Evolutionary conservation across 2,888 invertebrate species (phyloP).

Genomic region (Monopis laevigella): DNA sequence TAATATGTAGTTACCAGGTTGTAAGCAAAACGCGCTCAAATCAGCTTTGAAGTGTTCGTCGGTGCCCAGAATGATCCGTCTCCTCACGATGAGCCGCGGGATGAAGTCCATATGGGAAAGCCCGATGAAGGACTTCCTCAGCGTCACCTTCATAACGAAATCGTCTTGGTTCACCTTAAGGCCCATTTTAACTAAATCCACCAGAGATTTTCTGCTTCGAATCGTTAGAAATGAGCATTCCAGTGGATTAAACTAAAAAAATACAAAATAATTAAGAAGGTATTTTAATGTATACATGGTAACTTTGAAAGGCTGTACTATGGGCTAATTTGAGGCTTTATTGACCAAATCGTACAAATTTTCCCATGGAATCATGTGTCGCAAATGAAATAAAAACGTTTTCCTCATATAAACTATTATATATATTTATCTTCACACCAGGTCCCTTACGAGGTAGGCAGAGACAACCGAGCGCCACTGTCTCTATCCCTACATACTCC

Average conservation of each 20-base stretch:
- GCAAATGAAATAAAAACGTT: too few relatives aligned
- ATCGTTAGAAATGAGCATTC: not conserved
- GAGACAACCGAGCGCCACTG: too few relatives aligned
- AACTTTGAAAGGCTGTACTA: too few relatives aligned
- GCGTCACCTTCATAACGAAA: not conserved
- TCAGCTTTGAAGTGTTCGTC: slow-evolving; percentile 27
- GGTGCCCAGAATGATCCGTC: slow-evolving; percentile 23
- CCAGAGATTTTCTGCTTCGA: not conserved
- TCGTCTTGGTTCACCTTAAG: not conserved
- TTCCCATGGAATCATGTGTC: too few relatives aligned
- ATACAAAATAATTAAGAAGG: too few relatives aligned
- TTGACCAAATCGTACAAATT: too few relatives aligned
- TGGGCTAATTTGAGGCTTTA: too few relatives aligned
- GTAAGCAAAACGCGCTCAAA: slow-evolving; percentile 36
- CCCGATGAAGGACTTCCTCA: not conserved
- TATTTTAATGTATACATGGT: too few relatives aligned
- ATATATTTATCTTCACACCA: too few relatives aligned
- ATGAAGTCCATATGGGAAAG: slow-evolving; percentile 30
- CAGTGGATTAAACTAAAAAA: not conserved
- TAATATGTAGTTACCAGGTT: slow-evolving; percentile 29
- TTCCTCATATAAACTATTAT: too few relatives aligned
- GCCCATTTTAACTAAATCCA: not conserved
- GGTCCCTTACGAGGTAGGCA: too few relatives aligned
- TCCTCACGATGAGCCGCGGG: slow-evolving; percentile 35
- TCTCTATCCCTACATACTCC: too few relatives aligned